Conservation (phyloP, 2,888 invertebrate genomes). For the Ennomos fuscantarius region DNA sequence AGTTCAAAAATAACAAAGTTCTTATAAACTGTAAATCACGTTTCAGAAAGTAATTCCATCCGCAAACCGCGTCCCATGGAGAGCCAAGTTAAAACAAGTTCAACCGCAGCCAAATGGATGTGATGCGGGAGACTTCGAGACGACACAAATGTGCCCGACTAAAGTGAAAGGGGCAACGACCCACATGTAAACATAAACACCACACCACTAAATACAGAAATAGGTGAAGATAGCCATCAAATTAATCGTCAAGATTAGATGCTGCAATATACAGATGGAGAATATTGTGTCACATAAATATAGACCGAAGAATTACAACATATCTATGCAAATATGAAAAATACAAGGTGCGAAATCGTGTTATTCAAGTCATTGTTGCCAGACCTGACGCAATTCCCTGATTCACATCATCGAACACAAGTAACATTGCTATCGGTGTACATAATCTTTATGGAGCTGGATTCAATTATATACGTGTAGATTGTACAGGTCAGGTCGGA, state of each 20-base stretch:
- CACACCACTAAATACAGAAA: constrained; percentile 37
- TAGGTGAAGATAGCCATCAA: constrained; percentile 32
- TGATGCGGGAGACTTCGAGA: constrained; percentile 39
- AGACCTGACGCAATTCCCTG: constrained; percentile 31
- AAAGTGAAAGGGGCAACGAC: constrained; percentile 46
- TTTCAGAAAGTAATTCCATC: constrained; percentile 28
- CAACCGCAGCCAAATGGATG: constrained; percentile 47
- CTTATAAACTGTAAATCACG: constrained; percentile 13
- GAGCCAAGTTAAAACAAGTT: constrained; percentile 49
- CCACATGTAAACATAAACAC: constrained; percentile 50
- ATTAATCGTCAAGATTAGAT: constrained; percentile 21
- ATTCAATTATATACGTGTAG: constrained; percentile 25
- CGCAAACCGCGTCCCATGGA: constrained; percentile 47
- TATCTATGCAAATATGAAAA: constrained; percentile 25
- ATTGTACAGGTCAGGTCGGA: constrained; percentile 22
- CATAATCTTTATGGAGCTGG: constrained; percentile 34
- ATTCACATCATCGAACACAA: constrained; percentile 31
- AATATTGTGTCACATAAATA: constrained; percentile 21
- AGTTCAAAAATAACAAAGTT: neutral
- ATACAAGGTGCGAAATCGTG: constrained; percentile 21
- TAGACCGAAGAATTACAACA: constrained; percentile 14
- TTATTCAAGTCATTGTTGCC: constrained; percentile 34
- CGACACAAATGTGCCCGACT: constrained; percentile 30
- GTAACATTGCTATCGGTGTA: constrained; percentile 25
- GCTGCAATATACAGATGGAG: constrained; percentile 10